Percentiles rank a stretch among this genome's conserved stretches.
Evolutionary conservation across 2,113 vertebrate species (phyloP).

Genomic region (Plotosus lineatus): DNA sequence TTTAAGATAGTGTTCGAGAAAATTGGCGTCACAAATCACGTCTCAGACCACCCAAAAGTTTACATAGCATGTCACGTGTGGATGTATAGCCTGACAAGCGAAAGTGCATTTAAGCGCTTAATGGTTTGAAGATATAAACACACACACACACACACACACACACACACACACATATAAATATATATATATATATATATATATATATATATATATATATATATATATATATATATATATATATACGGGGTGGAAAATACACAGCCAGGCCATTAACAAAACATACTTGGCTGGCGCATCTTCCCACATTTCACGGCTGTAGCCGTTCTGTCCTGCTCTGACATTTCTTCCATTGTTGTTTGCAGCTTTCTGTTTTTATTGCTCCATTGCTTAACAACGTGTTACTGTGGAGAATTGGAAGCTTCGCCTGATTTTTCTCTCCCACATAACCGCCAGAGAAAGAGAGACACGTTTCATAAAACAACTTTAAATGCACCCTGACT

Average conservation of each 20-base stretch:
- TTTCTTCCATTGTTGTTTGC: slow-evolving; percentile 53
- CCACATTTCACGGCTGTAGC: slow-evolving; percentile 43
- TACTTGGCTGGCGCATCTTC: slow-evolving; percentile 36
- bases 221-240: slow-evolving; percentile 13
- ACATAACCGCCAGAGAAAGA: slow-evolving; percentile 57
- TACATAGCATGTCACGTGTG: not conserved
- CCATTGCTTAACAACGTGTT: slow-evolving; percentile 63
- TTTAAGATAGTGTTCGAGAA: slow-evolving; percentile 26
- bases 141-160: too few relatives aligned
- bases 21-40: slow-evolving; percentile 38
- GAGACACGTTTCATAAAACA: slow-evolving; percentile 62
- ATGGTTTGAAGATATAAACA: slow-evolving; percentile 31
- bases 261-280: slow-evolving; percentile 30
- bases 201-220: too few relatives aligned
- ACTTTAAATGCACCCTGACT: slow-evolving; percentile 63
- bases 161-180: too few relatives aligned
- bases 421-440: slow-evolving; percentile 54
- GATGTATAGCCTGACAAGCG: slow-evolving; percentile 31
- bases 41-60: slow-evolving; percentile 42
- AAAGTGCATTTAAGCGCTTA: slow-evolving; percentile 6
- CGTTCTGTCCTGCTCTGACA: slow-evolving; percentile 30
- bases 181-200: too few relatives aligned
- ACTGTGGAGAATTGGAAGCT: slow-evolving; percentile 54
- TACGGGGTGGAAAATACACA: slow-evolving; percentile 29
- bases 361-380: slow-evolving; percentile 52